Base-by-base conservation (phyloP, 2,797 vertebrate genomes). In the Bradypodion pumilum region DNA sequence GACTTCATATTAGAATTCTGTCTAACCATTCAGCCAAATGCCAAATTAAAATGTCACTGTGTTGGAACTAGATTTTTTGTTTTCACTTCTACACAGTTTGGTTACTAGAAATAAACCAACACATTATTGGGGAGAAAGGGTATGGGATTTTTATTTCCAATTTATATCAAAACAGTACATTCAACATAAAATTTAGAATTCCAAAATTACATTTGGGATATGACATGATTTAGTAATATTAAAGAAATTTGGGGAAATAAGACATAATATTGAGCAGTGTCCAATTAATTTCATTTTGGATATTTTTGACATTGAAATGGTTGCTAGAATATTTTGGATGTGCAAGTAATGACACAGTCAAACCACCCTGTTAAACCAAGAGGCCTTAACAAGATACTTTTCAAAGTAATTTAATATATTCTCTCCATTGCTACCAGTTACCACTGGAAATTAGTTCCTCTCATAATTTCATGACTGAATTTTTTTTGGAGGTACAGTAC, bases 71-170 rank as follows among this genome's bases (percentile, higher is more conserved):
- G 0, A 21, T 68, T 68, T 32, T 5, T 19, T 68, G 66, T 35
- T n/a, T 21, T 3, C 9, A 29, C 13, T 9, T 29, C 8, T 7
- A 25, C 9, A 5, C 66, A 19, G 29, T 32, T n/a, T 29, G 27
- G 7, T 29, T 37, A 40, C 25, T 66, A 46, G 65, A 46, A 79
- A 85, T 82, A 25, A 78, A 46, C 40, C 0, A 76, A 87, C 21
- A n/a, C 77, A 69, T 65, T 72, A 63, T 63, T 77, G 93, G 95
- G 96, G 89, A 93, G 82, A 91, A 87, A 83, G 87, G 89, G 95
- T 80, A 85, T 78, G 91, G 88, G 32, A 16, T 62, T 62, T 96
- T 97, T 96, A 89, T 90, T 91, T 93, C 90, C 74, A 91, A 95
- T 94, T 94, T 70, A 74, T 25, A 52, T 15, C 35, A n/a, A 40